phyloP scores from a whole-genome alignment of 2,797 vertebrate genomes.

The Sciurus carolinensis region DNA sequence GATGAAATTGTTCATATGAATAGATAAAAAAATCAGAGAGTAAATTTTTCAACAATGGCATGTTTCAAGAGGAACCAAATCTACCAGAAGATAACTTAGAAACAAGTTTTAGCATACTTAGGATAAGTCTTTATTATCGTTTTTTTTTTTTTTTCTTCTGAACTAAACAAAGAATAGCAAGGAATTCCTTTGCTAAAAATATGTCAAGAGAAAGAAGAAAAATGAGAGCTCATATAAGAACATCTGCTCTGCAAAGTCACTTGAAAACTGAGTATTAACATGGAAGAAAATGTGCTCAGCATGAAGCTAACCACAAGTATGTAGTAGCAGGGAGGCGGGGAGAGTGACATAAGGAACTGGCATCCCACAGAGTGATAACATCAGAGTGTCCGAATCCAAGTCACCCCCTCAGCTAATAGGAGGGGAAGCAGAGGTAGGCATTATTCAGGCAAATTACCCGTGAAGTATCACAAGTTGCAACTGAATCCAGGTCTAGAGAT shows the following conservation, averaged over 20 bases:
- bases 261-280: constrained; percentile 70
- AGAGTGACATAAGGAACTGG: constrained; percentile 57
- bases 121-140: neutral
- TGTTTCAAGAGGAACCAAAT: neutral
- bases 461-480: constrained; percentile 12
- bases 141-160: neutral
- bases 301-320: constrained; percentile 68
- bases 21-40: neutral
- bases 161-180: constrained; percentile 5
- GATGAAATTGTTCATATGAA: neutral
- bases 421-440: neutral
- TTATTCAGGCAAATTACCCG: constrained; percentile 57
- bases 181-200: constrained; percentile 54
- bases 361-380: constrained; percentile 46
- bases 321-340: neutral
- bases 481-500: constrained; percentile 38
- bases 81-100: neutral
- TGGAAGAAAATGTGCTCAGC: constrained; percentile 67
- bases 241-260: constrained; percentile 73
- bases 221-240: constrained; percentile 49
- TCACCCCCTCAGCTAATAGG: constrained; percentile 9
- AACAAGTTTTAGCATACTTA: neutral
- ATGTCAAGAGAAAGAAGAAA: constrained; percentile 50
- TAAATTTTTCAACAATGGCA: neutral
- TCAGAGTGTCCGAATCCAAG: constrained; percentile 60